Evolutionary conservation across 2,888 invertebrate species (phyloP), one percentile per base, ranked within the genome.

Genomic region (Phania funesta): DNA sequence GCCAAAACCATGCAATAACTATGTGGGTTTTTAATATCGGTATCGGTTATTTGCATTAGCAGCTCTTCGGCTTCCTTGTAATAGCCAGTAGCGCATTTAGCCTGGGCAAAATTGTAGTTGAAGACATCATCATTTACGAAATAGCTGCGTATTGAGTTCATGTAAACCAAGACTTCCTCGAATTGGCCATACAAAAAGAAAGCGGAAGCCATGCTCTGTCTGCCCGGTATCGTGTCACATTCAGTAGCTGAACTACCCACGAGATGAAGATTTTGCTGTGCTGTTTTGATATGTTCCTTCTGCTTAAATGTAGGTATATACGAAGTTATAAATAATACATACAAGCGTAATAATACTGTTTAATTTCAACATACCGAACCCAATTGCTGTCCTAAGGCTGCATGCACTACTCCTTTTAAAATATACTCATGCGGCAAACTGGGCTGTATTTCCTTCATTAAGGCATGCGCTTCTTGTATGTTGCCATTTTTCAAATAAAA

Each of bases 201-300:
- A 3, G 97, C 97, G 0, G 99, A 98, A 0, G 99, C 98, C 99
- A 99, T 99, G 90, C 99, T 98, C 91, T 99, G 98, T 29, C 99
- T 93, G 0, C 99, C 97, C 0, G 96, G 96, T 87, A 99, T 99
- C 0, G 99, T 99, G 90, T 99, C 99, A 89, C 98, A 98, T 92
- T 99, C 99, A 22, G 98, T 97, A 1, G 97, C 95, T 0, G 98
- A 99, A 84, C 98, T 97, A 71, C 99, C 99, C 3, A 99, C 98
- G 77, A 98, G 91, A 91, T 98, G 98, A 89, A 98, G 97, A 90
- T 97, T 99, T 90, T 98, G 98, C 89, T 99, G 98, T 0, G 99
- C 99, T 11, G 96, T 94, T 92, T 98, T 98, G 85, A 99, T 93
- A 88, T 98, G 96, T 85, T 99, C 99, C 84, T 96, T 94, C 98